Evolutionary conservation across 2,113 vertebrate species (phyloP), one percentile per base, ranked within the genome.

Genomic region (Capreolus pygargus): DNA sequence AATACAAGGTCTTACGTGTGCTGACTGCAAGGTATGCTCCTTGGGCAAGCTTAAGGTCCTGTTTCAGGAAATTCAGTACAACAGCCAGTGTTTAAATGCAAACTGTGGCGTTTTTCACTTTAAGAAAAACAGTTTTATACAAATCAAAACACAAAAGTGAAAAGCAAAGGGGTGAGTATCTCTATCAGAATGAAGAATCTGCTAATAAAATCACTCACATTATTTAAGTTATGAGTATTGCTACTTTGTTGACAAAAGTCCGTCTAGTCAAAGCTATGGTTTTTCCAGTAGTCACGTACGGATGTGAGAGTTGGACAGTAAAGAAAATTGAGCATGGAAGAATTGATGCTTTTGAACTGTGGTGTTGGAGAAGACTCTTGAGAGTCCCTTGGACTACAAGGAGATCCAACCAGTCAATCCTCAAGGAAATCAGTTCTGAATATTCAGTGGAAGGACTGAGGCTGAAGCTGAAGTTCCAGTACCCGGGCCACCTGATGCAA

Each of bases 151-250:
- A 64, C 33, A 57, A 82, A 94, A 36, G 45, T 93, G 36, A 86
- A 95, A 94, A 96, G 55, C 64, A 55, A 70, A 87, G 25, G 7
- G 19, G 19, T 61, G 39, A 57, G 5, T 39, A 57, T 60, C 39
- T 91, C 55, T 61, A 96, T 52, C 5, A 90, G 50, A 87, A 96
- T 82, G 27, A 36, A 90, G 61, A 30, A 78, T 33, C 83, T 74
- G 67, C 55, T 89, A 92, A 95, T 83, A 84, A 86, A 94, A 95
- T 86, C n/a, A 78, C 14, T 89, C 67, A 91, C 91, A 92, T 84
- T 50, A 91, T 83, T 79, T 93, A 94, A 87, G 28, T 92, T 30
- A 30, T 67, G 55, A 82, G 19, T 74, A 67, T 6, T 70, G 55
- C 30, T 55, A 83, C 93, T 96, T 95, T 86, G 36, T 19, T 39